phyloP scores from a whole-genome alignment of 2,797 vertebrate genomes.

The Decapterus maruadsi region DNA sequence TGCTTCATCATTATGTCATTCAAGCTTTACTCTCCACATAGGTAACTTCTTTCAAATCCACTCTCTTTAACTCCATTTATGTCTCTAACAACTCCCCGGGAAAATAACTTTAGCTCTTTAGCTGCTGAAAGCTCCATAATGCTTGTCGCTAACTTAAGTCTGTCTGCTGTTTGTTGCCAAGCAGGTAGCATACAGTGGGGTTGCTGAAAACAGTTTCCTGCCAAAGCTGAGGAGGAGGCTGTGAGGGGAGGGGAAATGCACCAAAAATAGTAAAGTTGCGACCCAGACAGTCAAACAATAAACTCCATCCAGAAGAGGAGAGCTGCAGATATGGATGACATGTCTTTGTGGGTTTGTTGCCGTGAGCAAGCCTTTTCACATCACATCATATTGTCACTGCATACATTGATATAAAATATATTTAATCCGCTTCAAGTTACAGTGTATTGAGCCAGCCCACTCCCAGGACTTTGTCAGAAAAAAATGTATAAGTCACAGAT shows the following conservation, averaged over 20 bases:
- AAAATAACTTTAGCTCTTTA: neutral
- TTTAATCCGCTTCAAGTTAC: neutral
- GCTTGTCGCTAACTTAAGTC: neutral
- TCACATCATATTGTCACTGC: neutral
- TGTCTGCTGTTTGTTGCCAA: neutral
- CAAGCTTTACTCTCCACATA: neutral
- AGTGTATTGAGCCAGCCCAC: neutral
- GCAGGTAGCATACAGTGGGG: neutral
- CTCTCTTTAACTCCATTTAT: neutral
- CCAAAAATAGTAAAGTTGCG: neutral
- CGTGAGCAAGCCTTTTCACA: neutral
- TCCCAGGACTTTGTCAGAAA: neutral
- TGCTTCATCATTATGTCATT: neutral
- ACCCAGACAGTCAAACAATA: neutral
- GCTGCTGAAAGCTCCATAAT: neutral
- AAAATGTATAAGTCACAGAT: constrained; percentile 6
- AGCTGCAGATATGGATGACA: neutral
- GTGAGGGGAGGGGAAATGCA: neutral
- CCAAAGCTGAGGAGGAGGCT: neutral
- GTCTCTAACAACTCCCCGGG: neutral
- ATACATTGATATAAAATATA: neutral
- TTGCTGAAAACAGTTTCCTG: neutral
- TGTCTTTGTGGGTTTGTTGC: neutral
- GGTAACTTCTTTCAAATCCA: neutral
- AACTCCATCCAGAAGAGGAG: neutral